Evolutionary conservation across 2,797 vertebrate species (phyloP).

Genomic region (Pelochelys cantorii): DNA sequence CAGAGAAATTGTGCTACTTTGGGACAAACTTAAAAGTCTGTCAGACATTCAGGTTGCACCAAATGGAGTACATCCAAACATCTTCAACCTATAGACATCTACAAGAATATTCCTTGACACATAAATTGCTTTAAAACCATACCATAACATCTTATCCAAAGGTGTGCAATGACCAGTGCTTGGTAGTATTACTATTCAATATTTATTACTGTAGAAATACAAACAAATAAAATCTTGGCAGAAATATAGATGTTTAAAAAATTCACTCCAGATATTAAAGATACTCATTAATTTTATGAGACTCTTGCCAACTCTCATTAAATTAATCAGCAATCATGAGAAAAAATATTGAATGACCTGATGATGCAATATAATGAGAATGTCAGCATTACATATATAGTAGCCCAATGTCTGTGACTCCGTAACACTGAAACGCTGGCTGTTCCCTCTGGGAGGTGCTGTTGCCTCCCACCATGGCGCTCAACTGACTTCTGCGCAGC

Average conservation of each 20-base stretch:
- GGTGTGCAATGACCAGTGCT: neutral
- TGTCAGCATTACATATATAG: neutral
- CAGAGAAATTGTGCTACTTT: neutral
- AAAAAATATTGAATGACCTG: neutral
- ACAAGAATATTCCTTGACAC: neutral
- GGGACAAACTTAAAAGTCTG: neutral
- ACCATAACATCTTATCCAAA: neutral
- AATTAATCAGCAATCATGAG: neutral
- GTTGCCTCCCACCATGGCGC: too few species aligned
- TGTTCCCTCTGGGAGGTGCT: too few species aligned
- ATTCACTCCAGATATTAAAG: neutral
- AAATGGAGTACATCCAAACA: neutral
- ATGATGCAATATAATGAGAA: neutral
- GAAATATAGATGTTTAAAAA: neutral
- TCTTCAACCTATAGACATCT: neutral
- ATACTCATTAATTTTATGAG: neutral
- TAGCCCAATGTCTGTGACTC: too few species aligned
- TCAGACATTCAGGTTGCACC: neutral
- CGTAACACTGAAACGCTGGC: too few species aligned
- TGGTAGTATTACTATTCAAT: neutral
- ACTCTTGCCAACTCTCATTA: neutral
- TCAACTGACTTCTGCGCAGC: too few species aligned
- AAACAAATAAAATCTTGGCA: neutral
- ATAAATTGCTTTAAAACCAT: neutral
- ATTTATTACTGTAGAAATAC: neutral